A percentile compares a stretch with the other conserved stretches of the same genome.
Evolutionary conservation across 2,113 vertebrate genomes (phyloP).

Genomic region (Echinops telfairi): DNA sequence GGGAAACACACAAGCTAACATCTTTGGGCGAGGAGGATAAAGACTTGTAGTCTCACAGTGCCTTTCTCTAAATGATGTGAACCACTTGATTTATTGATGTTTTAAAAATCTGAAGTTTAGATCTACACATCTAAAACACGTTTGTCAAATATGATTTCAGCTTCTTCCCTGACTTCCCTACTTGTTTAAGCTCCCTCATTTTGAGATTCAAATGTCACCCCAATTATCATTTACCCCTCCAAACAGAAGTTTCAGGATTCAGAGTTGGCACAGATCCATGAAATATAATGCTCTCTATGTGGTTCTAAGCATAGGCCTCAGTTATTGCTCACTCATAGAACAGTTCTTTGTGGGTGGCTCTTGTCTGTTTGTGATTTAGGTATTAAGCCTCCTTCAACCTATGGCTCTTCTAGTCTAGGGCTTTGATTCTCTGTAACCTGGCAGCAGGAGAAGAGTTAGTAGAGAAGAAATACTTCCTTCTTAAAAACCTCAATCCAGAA

Average conservation of each 20-base stretch:
- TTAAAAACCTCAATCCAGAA: background rate
- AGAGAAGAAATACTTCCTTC: no score
- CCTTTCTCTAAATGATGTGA: background rate
- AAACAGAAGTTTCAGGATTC: background rate
- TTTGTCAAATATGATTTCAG: background rate
- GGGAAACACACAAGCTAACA: no score
- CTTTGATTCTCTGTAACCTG: no score
- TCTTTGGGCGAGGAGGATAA: background rate
- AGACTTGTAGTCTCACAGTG: background rate
- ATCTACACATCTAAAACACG: background rate
- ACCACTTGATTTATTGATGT: background rate
- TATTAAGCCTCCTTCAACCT: no score
- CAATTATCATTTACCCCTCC: background rate
- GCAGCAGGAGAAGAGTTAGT: no score
- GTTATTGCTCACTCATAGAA: no score
- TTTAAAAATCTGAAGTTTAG: background rate
- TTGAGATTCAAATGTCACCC: background rate
- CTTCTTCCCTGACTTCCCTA: background rate
- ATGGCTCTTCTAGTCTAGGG: no score
- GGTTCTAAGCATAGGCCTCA: no score
- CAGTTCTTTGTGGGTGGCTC: no score
- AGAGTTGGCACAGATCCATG: background rate
- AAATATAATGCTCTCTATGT: background rate
- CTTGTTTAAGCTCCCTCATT: background rate
- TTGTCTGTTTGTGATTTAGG: no score